Conservation (phyloP, 2,797 vertebrate species). For the Tapera naevia region DNA sequence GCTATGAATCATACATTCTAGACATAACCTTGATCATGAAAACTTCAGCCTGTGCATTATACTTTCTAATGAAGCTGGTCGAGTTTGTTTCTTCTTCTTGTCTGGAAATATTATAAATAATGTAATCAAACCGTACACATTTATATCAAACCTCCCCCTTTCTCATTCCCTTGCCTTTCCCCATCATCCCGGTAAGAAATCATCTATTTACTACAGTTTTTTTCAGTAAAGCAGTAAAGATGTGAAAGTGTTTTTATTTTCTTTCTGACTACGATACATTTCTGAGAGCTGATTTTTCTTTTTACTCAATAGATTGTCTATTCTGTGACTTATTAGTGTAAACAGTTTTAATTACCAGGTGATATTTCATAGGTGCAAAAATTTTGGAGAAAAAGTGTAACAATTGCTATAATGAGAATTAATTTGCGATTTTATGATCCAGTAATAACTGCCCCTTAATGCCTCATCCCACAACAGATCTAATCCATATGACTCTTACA, state of each 20-base stretch:
- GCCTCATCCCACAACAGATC: background rate
- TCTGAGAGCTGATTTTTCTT: background rate
- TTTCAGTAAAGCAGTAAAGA: background rate
- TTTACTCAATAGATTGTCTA: background rate
- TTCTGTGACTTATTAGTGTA: background rate
- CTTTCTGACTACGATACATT: background rate
- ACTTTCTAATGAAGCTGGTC: conserved; percentile 50
- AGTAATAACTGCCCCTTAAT: background rate
- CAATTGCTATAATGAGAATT: background rate
- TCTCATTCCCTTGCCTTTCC: background rate
- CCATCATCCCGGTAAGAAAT: background rate
- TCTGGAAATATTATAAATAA: conserved; percentile 33
- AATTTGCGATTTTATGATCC: background rate
- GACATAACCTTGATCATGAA: conserved; percentile 34
- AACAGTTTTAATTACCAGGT: background rate
- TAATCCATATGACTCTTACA: background rate
- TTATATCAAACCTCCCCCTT: background rate
- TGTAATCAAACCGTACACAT: background rate
- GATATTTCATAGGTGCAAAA: background rate
- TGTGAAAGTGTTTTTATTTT: background rate
- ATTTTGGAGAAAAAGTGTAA: background rate
- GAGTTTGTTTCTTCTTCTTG: conserved; percentile 32
- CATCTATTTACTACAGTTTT: background rate
- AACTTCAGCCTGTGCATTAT: conserved; percentile 36
- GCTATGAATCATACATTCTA: conserved; percentile 48